Evolutionary conservation across 2,113 vertebrate species (phyloP).

Genomic region (Hippocampus comes): DNA sequence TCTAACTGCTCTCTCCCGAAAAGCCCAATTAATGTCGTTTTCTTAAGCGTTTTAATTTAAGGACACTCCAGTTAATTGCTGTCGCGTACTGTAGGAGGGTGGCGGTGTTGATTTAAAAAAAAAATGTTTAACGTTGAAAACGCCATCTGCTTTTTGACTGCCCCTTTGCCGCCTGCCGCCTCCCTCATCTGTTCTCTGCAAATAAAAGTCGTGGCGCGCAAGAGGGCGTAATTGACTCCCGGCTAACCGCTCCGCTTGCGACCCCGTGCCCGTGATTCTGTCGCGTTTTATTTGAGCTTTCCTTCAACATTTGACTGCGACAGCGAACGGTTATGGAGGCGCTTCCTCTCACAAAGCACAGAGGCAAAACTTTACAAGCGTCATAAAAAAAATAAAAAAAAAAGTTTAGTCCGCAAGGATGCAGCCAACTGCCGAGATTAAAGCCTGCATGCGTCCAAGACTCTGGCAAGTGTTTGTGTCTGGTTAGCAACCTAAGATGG

Average conservation of each 20-base stretch:
- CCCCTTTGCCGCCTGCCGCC: conserved; percentile 24
- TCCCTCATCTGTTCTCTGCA: conserved; percentile 22
- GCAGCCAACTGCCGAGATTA: background rate
- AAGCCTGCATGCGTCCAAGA: background rate
- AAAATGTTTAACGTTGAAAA: conserved; percentile 31
- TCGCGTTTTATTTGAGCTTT: background rate
- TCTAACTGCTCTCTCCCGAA: conserved; percentile 24
- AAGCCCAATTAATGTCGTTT: conserved; percentile 37
- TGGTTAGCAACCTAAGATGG: background rate
- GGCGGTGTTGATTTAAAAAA: conserved; percentile 21
- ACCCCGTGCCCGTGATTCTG: background rate
- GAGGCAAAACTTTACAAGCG: background rate
- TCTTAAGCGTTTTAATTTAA: conserved; percentile 31
- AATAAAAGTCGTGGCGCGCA: conserved; percentile 24
- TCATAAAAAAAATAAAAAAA: background rate
- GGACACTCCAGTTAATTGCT: conserved; percentile 42
- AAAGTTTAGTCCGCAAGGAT: background rate
- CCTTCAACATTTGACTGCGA: background rate
- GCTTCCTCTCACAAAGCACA: background rate
- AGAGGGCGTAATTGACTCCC: background rate
- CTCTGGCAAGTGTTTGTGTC: background rate
- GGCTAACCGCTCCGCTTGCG: background rate
- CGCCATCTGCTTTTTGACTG: conserved; percentile 10
- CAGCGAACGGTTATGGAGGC: background rate
- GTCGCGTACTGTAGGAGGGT: conserved; percentile 31